Evolutionary conservation across 35 echinoderm and acorn worm genomes (phyloP).

Genomic region (Chiridota heheva): DNA sequence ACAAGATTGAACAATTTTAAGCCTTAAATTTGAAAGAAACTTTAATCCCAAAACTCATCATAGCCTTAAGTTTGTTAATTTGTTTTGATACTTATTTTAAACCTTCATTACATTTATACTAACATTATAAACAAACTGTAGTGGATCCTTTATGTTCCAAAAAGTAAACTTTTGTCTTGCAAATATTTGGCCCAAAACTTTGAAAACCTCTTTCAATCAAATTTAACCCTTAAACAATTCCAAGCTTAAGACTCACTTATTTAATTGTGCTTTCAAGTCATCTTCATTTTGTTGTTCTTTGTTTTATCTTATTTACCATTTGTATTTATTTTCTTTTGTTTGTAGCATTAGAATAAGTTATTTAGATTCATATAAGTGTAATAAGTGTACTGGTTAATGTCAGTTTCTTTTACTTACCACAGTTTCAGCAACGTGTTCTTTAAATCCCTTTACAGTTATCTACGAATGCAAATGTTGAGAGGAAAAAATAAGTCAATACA

Average conservation of each 20-base stretch:
- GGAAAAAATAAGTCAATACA: neutral
- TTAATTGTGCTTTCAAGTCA: neutral
- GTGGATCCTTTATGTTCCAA: too few relatives aligned
- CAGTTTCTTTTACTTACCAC: slow-evolving; percentile 63
- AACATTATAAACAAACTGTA: too few relatives aligned
- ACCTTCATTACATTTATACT: too few relatives aligned
- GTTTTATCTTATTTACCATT: neutral
- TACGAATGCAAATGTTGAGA: slow-evolving; percentile 30
- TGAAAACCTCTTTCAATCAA: too few relatives aligned
- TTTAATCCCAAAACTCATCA: too few relatives aligned
- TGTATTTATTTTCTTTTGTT: neutral
- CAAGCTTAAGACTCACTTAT: neutral
- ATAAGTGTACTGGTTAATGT: neutral
- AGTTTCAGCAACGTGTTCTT: slow-evolving; percentile 80
- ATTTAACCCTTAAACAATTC: neutral
- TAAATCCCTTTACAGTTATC: slow-evolving; percentile 95
- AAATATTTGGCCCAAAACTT: too few relatives aligned
- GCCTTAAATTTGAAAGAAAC: too few relatives aligned
- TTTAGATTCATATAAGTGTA: neutral
- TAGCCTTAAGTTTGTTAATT: too few relatives aligned
- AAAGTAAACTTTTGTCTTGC: too few relatives aligned
- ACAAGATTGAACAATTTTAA: too few relatives aligned
- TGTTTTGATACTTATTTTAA: too few relatives aligned
- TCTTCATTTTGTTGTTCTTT: neutral
- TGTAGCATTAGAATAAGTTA: neutral